Evolutionary conservation across 2,888 invertebrate genomes (phyloP), one percentile per base, ranked within the genome.

Genomic region (Agriopis leucophaearia): DNA sequence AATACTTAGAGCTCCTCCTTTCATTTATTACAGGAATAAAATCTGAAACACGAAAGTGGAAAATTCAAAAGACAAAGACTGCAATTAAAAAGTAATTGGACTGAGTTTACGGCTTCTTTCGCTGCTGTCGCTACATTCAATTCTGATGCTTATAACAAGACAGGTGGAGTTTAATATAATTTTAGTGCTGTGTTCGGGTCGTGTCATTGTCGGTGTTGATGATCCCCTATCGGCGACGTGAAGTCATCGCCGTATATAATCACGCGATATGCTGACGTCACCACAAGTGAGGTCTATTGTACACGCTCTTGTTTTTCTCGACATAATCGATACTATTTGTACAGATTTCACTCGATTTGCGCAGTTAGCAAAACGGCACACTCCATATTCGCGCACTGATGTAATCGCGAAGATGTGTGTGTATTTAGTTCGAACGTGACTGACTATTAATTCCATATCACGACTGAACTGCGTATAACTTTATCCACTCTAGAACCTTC

Each of bases 321-420:
- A 72, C 74, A 82, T 77, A 83, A 87, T 84, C 82, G 81, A 83
- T 91, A 84, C 91, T 91, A 84, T 91, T 93, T 91, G 83, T 84
- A 87, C 89, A 91, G 89, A 88, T 90, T 90, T 88, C 79, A 74
- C 75, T 79, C 83, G 80, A 83, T 86, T 87, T 92, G 89, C 94
- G 91, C 90, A 91, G 88, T 90, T 85, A 82, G 77, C 74, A 63
- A 59, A 71, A 56, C 64, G 6, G 42, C 63, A 8, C 63, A 66
- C 63, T 67, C 72, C 72, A 75, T 74, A 80, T 81, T 81, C 75
- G 82, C 77, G 74, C 75, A 57, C 80, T 90, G 85, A 88, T 88
- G 88, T 88, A 90, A 91, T 86, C 81, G 71, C 64, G 56, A 47
- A 60, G 59, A 64, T 67, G 18, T 57, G 62, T 54, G 50, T 42